A percentile compares a stretch with the other conserved stretches of the same genome.
phyloP scores from a whole-genome alignment of 2,888 invertebrate genomes.

The Conchocele bisecta region DNA sequence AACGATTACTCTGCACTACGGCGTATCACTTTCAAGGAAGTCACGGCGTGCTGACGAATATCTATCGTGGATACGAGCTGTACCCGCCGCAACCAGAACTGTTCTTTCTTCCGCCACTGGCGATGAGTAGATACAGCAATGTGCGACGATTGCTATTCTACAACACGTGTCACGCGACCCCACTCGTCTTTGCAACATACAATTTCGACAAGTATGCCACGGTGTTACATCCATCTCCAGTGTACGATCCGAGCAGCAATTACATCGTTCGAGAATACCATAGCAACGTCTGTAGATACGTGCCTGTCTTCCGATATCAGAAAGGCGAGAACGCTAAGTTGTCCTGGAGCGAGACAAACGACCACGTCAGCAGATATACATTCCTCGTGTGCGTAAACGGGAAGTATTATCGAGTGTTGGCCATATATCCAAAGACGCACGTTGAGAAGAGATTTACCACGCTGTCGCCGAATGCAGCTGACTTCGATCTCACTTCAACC shows the following conservation, averaged over 20 bases:
- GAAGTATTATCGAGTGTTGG: not conserved
- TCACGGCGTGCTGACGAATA: not conserved
- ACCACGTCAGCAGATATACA: not conserved
- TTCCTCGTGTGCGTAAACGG: not conserved
- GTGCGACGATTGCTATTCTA: not conserved
- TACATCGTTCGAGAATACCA: not conserved
- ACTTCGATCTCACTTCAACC: too few species aligned
- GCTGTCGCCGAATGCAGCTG: too few species aligned
- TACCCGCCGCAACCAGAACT: not conserved
- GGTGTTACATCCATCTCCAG: not conserved
- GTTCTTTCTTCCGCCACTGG: not conserved
- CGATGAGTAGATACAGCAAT: not conserved
- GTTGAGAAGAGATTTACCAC: not conserved
- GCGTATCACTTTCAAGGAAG: not conserved
- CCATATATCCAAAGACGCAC: not conserved
- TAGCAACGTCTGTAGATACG: not conserved
- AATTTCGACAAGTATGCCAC: not conserved
- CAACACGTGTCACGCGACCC: not conserved
- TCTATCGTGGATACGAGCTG: not conserved
- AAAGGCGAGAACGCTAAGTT: not conserved
- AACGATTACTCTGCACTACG: not conserved
- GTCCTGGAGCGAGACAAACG: not conserved
- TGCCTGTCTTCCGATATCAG: not conserved
- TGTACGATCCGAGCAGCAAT: not conserved
- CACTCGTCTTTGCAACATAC: not conserved